Conservation (phyloP, 2,797 vertebrate genomes). For the Atherinosoma microstoma region DNA sequence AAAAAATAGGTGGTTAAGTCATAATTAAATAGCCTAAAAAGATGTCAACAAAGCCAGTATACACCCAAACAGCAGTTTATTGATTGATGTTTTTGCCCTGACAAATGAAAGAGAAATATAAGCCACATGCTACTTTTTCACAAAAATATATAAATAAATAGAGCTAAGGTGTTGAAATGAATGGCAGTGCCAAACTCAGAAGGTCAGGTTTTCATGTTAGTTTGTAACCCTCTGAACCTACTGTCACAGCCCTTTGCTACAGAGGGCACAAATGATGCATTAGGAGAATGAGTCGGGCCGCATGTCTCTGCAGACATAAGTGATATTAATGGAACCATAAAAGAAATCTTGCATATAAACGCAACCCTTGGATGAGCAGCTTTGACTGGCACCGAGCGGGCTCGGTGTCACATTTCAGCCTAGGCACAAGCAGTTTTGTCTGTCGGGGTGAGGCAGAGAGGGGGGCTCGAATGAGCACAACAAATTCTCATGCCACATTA, state of each 20-base stretch:
- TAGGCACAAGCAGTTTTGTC: constrained; percentile 44
- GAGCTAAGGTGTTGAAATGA: constrained; percentile 44
- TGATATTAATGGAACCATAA: constrained; percentile 74
- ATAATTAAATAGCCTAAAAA: not conserved
- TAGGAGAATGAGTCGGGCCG: constrained; percentile 32
- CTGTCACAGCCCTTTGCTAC: constrained; percentile 48
- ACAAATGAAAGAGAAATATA: too few species aligned
- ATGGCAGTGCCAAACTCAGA: constrained; percentile 52
- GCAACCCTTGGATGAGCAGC: constrained; percentile 40
- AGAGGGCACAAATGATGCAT: constrained; percentile 63
- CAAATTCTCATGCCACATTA: constrained; percentile 68
- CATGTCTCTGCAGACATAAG: constrained; percentile 48
- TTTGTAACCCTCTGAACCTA: constrained; percentile 52
- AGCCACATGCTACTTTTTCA: not conserved
- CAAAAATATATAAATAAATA: not conserved
- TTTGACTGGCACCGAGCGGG: constrained; percentile 17
- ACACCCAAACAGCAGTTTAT: too few species aligned
- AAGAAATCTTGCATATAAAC: constrained; percentile 53
- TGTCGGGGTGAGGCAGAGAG: constrained; percentile 17
- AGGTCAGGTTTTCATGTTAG: constrained; percentile 54
- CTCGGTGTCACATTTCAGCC: constrained; percentile 49
- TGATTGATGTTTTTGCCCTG: too few species aligned
- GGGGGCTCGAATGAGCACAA: constrained; percentile 45
- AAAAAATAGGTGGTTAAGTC: not conserved
- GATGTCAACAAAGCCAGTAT: too few species aligned